Evolutionary conservation across 2,888 invertebrate species (phyloP).

Genomic region (Oscheius sp.): DNA sequence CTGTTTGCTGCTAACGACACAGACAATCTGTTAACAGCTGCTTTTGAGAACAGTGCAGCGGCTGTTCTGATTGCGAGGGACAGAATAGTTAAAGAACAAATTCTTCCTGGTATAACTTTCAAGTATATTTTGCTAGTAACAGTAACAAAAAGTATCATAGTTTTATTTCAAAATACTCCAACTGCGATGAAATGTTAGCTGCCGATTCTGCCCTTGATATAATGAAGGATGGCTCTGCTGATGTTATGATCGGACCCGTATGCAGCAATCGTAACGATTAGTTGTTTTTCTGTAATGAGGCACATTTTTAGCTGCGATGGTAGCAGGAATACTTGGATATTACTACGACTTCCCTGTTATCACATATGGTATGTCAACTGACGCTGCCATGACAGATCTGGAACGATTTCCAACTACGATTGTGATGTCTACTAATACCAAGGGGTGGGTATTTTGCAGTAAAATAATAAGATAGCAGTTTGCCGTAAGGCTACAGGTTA

Average conservation of each 20-base stretch:
- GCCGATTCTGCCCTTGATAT: conserved; percentile 52
- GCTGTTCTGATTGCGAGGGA: conserved; percentile 56
- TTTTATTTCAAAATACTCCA: conserved; percentile 48
- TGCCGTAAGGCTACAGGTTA: neutral
- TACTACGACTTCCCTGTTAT: conserved; percentile 57
- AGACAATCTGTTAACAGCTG: conserved; percentile 16
- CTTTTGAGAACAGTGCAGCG: conserved; percentile 49
- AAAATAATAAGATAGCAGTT: neutral
- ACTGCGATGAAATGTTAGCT: conserved; percentile 58
- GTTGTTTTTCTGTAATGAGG: neutral
- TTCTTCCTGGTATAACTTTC: conserved; percentile 46
- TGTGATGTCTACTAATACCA: conserved; percentile 40
- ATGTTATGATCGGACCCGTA: conserved; percentile 64
- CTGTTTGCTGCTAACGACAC: conserved; percentile 39
- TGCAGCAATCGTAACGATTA: conserved; percentile 56
- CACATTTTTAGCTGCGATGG: conserved; percentile 48
- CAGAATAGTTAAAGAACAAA: conserved; percentile 44
- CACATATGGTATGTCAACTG: conserved; percentile 58
- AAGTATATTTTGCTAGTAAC: conserved; percentile 38
- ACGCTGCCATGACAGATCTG: conserved; percentile 43
- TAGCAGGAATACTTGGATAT: conserved; percentile 48
- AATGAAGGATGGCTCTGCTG: conserved; percentile 46
- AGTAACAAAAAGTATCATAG: neutral
- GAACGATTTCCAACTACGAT: conserved; percentile 52
- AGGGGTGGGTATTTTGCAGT: neutral